Percentiles rank a stretch among this genome's conserved stretches.
Conservation (phyloP, 1,140 invertebrate genomes). For the Campoletis sonorensis region DNA sequence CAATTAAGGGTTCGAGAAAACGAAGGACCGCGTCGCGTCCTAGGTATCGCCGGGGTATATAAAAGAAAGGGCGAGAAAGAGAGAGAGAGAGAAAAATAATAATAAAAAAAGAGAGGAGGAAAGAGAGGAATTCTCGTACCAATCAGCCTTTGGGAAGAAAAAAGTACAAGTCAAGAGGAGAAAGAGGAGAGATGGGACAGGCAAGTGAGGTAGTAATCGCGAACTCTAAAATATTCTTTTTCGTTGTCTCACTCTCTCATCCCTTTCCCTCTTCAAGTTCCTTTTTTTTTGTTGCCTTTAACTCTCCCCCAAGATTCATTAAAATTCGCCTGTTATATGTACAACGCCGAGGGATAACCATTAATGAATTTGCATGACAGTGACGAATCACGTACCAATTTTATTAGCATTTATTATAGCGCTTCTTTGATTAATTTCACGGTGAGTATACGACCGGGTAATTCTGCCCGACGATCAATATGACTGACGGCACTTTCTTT, state of each 20-base stretch:
- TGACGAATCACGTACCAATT: conserved; percentile 31
- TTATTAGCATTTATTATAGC: conserved; percentile 27
- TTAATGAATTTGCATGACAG: conserved; percentile 31
- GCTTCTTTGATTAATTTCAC: conserved; percentile 31
- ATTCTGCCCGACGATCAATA: neutral
- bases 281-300: conserved; percentile 19
- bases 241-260: neutral
- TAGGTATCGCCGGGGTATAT: conserved; percentile 32
- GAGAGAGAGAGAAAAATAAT: no score
- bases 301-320: conserved; percentile 29
- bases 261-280: neutral
- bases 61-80: neutral
- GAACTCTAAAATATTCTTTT: conserved; percentile 39
- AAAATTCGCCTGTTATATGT: conserved; percentile 27
- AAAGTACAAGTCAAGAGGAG: conserved; percentile 25
- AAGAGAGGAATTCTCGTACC: neutral
- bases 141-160: conserved; percentile 43
- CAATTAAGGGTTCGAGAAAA: conserved; percentile 46
- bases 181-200: neutral
- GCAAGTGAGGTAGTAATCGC: conserved; percentile 32
- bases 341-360: no score
- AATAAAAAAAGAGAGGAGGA: neutral
- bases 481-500: conserved; percentile 15
- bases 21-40: neutral
- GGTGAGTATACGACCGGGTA: neutral